Evolutionary conservation across 1,140 invertebrate species (phyloP).

Genomic region (Drosophila auraria): DNA sequence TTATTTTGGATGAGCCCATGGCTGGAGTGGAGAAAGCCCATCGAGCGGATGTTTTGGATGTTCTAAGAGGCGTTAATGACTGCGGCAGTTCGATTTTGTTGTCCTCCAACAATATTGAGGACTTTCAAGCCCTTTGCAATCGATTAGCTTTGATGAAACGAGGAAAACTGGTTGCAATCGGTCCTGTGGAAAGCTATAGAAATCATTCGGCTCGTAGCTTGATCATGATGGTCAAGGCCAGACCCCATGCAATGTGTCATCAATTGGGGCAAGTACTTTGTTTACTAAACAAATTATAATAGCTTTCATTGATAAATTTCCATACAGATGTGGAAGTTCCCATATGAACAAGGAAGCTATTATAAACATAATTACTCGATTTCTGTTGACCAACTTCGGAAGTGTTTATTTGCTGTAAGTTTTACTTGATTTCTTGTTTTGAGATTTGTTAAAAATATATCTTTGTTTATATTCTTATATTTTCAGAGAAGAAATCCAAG

Average conservation of each 20-base stretch:
- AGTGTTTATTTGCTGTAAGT: constrained; percentile 28
- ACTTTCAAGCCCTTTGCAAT: constrained; percentile 30
- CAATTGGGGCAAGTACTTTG: background rate
- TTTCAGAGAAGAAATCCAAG: constrained; percentile 26
- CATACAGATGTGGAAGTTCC: background rate
- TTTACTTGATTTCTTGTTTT: no score
- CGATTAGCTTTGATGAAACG: constrained; percentile 17
- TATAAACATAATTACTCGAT: constrained; percentile 8
- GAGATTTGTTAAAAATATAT: background rate
- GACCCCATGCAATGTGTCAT: background rate
- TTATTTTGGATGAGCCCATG: constrained; percentile 29
- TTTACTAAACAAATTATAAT: background rate
- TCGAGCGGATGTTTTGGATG: constrained; percentile 18
- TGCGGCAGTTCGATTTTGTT: constrained; percentile 28
- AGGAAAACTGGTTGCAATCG: constrained; percentile 15
- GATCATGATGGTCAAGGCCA: constrained; percentile 22
- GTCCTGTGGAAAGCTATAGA: constrained; percentile 18
- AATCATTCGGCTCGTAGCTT: constrained; percentile 5
- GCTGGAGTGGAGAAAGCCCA: constrained; percentile 21
- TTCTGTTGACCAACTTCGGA: constrained; percentile 5
- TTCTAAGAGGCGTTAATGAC: constrained; percentile 24
- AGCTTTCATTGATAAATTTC: background rate
- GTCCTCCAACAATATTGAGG: constrained; percentile 28
- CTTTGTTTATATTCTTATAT: background rate
- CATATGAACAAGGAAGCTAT: background rate